Conservation (phyloP, 2,888 invertebrate genomes). For the Tiliacea aurago region DNA sequence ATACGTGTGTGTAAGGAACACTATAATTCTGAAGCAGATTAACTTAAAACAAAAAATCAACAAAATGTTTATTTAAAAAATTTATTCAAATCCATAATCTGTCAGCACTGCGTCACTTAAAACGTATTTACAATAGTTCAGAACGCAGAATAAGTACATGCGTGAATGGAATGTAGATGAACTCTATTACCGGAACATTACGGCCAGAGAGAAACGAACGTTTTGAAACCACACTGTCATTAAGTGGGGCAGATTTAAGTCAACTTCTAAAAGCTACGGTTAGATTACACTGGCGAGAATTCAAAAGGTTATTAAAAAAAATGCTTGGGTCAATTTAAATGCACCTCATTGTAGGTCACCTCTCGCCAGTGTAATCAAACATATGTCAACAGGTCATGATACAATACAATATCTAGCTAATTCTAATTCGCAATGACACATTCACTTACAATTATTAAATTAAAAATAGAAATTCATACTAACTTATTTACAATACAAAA, state of each 20-base stretch:
- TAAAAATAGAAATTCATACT: slow-evolving; percentile 80
- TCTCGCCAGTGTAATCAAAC: slow-evolving; percentile 50
- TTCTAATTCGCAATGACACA: slow-evolving; percentile 73
- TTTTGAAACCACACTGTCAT: slow-evolving; percentile 28
- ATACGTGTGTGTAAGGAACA: too few relatives aligned
- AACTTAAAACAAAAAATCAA: not conserved
- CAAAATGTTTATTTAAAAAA: slow-evolving; percentile 75
- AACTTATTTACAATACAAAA: slow-evolving; percentile 82
- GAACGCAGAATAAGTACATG: slow-evolving; percentile 85
- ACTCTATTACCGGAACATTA: slow-evolving; percentile 48
- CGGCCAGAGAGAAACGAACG: slow-evolving; percentile 42
- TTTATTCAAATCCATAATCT: slow-evolving; percentile 88
- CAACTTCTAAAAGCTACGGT: slow-evolving; percentile 41
- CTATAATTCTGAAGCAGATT: not conserved
- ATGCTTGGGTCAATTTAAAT: slow-evolving; percentile 46
- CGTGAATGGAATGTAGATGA: slow-evolving; percentile 72
- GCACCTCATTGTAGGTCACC: slow-evolving; percentile 40
- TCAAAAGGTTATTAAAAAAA: slow-evolving; percentile 14
- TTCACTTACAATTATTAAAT: slow-evolving; percentile 70
- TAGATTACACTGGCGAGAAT: slow-evolving; percentile 27
- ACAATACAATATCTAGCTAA: slow-evolving; percentile 79
- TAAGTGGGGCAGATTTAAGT: slow-evolving; percentile 46
- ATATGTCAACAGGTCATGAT: slow-evolving; percentile 65
- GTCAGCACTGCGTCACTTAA: slow-evolving; percentile 82
- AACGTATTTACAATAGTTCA: slow-evolving; percentile 84